These are phyloP conservation scores for Cygnus buccinator DNA, from an alignment of 2,113 vertebrate genomes.

Conservation along the genomic window DNA sequence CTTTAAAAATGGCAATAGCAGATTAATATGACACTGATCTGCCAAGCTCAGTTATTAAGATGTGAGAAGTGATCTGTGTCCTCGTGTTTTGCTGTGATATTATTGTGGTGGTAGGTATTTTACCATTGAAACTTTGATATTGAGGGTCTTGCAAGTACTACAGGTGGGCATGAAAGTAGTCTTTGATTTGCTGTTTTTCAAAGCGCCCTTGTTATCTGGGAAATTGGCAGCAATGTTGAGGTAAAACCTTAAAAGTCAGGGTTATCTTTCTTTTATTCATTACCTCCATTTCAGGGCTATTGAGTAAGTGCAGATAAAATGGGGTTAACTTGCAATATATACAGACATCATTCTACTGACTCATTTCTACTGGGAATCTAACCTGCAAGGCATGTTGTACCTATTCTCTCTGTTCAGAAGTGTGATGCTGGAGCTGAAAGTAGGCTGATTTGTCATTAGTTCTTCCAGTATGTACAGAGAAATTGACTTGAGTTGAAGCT, in stretches of 20 bases:
- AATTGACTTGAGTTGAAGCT: not conserved
- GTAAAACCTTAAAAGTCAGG: constrained; percentile 2
- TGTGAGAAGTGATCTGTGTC: not conserved
- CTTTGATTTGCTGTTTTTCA: constrained; percentile 50
- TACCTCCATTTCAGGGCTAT: not conserved
- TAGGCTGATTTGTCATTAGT: not conserved
- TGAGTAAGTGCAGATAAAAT: not conserved
- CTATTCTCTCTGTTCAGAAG: not conserved
- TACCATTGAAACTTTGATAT: not conserved
- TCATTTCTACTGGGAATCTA: not conserved
- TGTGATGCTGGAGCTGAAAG: not conserved
- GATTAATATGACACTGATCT: not conserved
- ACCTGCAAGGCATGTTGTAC: not conserved
- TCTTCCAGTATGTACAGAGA: not conserved
- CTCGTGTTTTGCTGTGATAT: not conserved
- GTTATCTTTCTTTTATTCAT: constrained; percentile 4
- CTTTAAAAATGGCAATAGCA: not conserved
- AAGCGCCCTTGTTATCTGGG: not conserved
- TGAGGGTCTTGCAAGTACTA: not conserved
- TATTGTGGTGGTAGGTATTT: not conserved
- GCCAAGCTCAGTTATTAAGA: not conserved
- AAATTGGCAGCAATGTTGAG: not conserved
- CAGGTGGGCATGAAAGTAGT: not conserved
- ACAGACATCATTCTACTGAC: not conserved
- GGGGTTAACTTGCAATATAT: not conserved